phyloP scores from a whole-genome alignment of 1,140 invertebrate genomes.

The Phthorimaea operculella region DNA sequence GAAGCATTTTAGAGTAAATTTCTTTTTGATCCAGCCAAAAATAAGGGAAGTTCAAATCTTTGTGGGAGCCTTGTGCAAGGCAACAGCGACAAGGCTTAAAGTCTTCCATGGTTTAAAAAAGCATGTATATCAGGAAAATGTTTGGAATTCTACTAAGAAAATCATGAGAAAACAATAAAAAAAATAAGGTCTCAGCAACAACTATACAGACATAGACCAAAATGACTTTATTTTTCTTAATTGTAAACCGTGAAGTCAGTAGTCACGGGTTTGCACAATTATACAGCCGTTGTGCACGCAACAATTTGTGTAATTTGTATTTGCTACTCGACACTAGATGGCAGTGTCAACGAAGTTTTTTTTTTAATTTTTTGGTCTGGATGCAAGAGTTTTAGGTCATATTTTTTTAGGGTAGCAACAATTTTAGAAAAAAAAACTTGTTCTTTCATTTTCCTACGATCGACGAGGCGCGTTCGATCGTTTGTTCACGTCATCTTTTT shows the following conservation, averaged over 20 bases:
- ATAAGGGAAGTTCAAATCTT: conserved; percentile 31
- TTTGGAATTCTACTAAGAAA: background rate
- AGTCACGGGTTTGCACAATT: background rate
- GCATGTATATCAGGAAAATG: background rate
- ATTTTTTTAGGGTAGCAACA: conserved; percentile 18
- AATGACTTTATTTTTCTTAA: background rate
- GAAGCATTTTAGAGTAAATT: conserved; percentile 48
- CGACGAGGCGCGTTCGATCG: conserved; percentile 55
- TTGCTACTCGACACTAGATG: background rate
- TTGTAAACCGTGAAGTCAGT: background rate
- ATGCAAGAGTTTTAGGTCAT: too few relatives aligned
- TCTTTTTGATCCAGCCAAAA: conserved; percentile 34
- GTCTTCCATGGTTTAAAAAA: background rate
- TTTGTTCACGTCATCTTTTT: conserved; percentile 62
- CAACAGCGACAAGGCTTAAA: conserved; percentile 39
- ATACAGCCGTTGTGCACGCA: background rate
- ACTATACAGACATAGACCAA: background rate
- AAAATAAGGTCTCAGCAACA: background rate
- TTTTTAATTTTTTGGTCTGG: background rate
- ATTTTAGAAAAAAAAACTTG: conserved; percentile 20
- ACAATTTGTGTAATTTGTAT: background rate
- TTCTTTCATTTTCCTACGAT: conserved; percentile 51
- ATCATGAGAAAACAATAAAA: background rate
- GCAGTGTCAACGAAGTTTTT: background rate
- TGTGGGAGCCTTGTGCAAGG: conserved; percentile 33